phyloP scores from a whole-genome alignment of 2,113 vertebrate genomes.

The Gasterosteus aculeatus region DNA sequence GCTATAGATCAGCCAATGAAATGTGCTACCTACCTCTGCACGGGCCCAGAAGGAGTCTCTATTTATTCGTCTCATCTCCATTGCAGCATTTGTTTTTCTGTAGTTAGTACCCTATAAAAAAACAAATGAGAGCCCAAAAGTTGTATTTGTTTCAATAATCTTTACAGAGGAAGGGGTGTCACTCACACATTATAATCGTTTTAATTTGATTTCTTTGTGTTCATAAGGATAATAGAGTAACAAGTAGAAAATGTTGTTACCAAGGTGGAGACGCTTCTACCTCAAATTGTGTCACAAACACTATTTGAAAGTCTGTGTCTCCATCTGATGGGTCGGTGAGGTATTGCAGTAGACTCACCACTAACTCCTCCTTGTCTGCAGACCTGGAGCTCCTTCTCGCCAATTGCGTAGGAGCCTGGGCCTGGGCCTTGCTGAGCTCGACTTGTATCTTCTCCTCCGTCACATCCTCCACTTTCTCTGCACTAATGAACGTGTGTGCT shows the following conservation, averaged over 20 bases:
- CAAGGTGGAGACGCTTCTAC: neutral
- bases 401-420: conserved; percentile 67
- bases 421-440: conserved; percentile 69
- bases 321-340: conserved; percentile 59
- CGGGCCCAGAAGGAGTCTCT: conserved; percentile 89
- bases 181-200: neutral
- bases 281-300: neutral
- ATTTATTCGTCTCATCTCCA: conserved; percentile 87
- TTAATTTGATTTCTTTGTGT: neutral
- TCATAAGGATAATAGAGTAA: neutral
- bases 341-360: conserved; percentile 74
- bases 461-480: conserved; percentile 78
- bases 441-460: conserved; percentile 76
- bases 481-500: conserved; percentile 76
- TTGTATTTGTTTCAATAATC: too few species aligned
- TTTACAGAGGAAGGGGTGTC: neutral
- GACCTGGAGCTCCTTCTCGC: conserved; percentile 73
- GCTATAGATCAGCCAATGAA: neutral
- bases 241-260: neutral
- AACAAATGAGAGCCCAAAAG: neutral
- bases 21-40: conserved; percentile 80
- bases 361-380: conserved; percentile 77
- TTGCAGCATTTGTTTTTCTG: conserved; percentile 86
- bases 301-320: conserved; percentile 49
- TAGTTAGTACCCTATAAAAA: conserved; percentile 87